Evolutionary conservation across 1,140 invertebrate genomes (phyloP).

Genomic region (Pectinophora gossypiella): DNA sequence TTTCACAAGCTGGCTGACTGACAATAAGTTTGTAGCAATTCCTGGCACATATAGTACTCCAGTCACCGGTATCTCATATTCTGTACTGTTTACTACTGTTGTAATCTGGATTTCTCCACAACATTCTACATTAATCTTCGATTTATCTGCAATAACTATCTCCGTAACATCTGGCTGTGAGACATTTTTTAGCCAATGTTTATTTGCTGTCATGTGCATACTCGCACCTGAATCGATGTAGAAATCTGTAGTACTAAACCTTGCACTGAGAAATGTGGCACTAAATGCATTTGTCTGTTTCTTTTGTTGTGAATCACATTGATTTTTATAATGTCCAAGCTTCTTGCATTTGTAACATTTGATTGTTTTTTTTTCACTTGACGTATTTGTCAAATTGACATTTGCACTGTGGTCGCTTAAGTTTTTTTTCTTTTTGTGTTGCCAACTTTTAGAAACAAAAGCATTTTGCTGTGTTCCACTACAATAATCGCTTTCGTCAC

Average conservation of each 20-base stretch:
- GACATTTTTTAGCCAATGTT: constrained; percentile 21
- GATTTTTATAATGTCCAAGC: not conserved
- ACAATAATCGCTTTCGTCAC: not conserved
- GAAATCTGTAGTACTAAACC: constrained; percentile 28
- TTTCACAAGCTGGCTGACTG: constrained; percentile 9
- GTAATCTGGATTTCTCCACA: constrained; percentile 17
- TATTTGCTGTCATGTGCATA: constrained; percentile 28
- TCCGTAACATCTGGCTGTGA: constrained; percentile 15
- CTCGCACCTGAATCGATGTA: constrained; percentile 33
- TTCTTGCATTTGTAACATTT: not conserved
- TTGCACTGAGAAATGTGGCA: constrained; percentile 20
- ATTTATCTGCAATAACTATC: constrained; percentile 19
- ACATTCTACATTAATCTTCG: constrained; percentile 16
- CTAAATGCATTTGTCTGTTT: constrained; percentile 17
- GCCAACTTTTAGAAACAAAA: not conserved
- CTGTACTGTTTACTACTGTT: constrained; percentile 10
- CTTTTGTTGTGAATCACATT: constrained; percentile 10
- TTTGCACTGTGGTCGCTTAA: not conserved
- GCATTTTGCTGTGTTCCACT: not conserved
- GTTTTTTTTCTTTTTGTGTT: not conserved
- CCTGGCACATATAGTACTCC: constrained; percentile 15
- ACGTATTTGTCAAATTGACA: not conserved
- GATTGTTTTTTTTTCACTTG: not conserved
- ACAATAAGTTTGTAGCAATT: constrained; percentile 13
- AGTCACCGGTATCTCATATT: constrained; percentile 17